Percentiles rank a stretch among this genome's conserved stretches.
These are phyloP conservation scores for Slavum lentiscoides DNA, from an alignment of 2,888 invertebrate genomes.

Conservation along the genomic window DNA sequence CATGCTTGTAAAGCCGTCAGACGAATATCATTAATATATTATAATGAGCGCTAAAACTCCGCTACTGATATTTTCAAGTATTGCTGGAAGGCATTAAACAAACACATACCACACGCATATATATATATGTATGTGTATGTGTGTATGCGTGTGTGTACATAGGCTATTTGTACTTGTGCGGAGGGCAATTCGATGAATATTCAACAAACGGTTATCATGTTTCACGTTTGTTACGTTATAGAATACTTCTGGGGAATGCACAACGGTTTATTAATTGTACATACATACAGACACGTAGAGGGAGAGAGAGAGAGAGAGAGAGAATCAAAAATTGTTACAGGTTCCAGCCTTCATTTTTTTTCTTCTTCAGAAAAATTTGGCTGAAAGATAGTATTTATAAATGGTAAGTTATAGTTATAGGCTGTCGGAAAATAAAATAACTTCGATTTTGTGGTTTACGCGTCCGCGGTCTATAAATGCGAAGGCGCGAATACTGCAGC, in stretches of 20 bases:
- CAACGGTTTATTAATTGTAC: conserved; percentile 1
- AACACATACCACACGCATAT: background rate
- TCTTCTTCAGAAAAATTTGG: no score
- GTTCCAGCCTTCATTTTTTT: background rate
- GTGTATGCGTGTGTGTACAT: background rate
- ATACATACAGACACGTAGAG: no score
- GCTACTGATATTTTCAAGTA: conserved; percentile 37
- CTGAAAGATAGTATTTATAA: no score
- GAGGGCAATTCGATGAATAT: conserved; percentile 43
- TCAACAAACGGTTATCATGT: conserved; percentile 28
- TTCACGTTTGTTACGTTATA: background rate
- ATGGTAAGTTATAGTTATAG: background rate
- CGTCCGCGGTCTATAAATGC: no score
- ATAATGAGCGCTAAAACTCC: conserved; percentile 40
- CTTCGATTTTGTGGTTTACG: no score
- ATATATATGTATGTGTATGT: no score
- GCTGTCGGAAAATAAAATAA: background rate
- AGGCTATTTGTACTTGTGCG: conserved; percentile 14
- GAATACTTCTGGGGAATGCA: conserved; percentile 23
- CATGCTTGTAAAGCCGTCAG: conserved; percentile 10
- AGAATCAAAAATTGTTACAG: no score
- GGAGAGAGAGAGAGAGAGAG: background rate
- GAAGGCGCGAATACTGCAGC: background rate
- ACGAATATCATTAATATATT: conserved; percentile 40
- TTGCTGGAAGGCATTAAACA: conserved; percentile 35